phyloP scores from a whole-genome alignment of 2,797 vertebrate genomes.

The Heteromormyrus szaboi region DNA sequence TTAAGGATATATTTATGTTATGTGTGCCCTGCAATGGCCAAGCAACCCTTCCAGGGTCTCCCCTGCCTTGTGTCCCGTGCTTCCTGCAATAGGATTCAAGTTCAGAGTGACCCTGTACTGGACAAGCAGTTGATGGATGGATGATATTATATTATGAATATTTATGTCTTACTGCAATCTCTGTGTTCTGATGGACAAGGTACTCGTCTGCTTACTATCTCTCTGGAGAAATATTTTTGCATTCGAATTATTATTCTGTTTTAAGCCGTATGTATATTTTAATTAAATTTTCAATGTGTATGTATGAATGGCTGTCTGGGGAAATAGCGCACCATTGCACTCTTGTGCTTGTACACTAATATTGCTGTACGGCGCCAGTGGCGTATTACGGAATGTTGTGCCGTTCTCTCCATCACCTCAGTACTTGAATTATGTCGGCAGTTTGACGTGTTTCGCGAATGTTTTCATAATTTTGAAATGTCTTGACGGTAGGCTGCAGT shows the following conservation, averaged over 20 bases:
- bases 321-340: background rate
- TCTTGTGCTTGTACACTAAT: background rate
- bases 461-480: background rate
- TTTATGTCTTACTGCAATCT: background rate
- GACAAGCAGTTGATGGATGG: background rate
- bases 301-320: background rate
- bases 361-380: background rate
- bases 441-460: background rate
- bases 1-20: background rate
- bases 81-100: background rate
- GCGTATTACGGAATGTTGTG: background rate
- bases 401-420: background rate
- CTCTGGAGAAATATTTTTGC: slow-evolving; percentile 1
- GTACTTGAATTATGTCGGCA: background rate
- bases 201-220: background rate
- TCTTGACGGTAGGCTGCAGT: background rate
- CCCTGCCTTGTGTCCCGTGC: background rate
- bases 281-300: background rate
- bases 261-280: background rate
- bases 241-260: background rate
- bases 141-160: background rate
- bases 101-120: background rate
- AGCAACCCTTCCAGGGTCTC: background rate
- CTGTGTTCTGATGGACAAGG: background rate
- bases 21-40: background rate